Conservation (phyloP, 2,113 vertebrate species). For the Pan troglodytes region NHGRI_mPanTro3-v2.1_pri NC_072403.2:12838001-12838500, state of each 20-base stretch:
- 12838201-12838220: not conserved
- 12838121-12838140: not conserved
- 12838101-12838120: not conserved
- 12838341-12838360: not conserved
- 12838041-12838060: not conserved
- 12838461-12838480: too few species aligned
- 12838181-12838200: rapidly evolving
- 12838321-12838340: not conserved
- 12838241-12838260: not conserved
- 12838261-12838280: not conserved
- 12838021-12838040: not conserved
- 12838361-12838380: not conserved
- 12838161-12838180: not conserved
- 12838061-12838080: not conserved
- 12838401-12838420: not conserved
- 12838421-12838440: too few species aligned
- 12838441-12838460: too few species aligned
- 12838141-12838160: not conserved
- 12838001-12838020: not conserved
- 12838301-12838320: not conserved
- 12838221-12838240: not conserved
- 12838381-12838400: not conserved
- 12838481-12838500: too few species aligned
- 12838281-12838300: not conserved
- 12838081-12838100: not conserved